Evolutionary conservation across 2,113 vertebrate genomes (phyloP).

Genomic region (Grallaria varia): DNA sequence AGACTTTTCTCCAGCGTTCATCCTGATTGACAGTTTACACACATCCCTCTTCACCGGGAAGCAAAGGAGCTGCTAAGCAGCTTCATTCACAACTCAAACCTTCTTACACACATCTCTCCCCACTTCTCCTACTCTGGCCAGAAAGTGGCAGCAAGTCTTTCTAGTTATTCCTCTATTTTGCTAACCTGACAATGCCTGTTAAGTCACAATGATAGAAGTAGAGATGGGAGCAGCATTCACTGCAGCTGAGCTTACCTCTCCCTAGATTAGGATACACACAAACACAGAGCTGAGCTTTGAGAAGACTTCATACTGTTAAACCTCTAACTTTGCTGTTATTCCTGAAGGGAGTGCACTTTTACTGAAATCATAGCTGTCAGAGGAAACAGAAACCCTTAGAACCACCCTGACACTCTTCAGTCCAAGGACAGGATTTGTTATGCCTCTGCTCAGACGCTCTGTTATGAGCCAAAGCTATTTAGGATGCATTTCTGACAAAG

Average conservation of each 20-base stretch:
- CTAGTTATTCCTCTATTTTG: background rate
- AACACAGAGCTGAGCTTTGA: background rate
- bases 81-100: background rate
- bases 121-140: background rate
- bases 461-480: background rate
- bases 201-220: background rate
- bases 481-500: background rate
- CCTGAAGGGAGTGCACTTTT: background rate
- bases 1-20: background rate
- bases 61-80: background rate
- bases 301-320: background rate
- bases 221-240: background rate
- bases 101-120: background rate
- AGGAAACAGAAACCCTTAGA: background rate
- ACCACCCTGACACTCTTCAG: background rate
- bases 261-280: background rate
- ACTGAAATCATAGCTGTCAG: background rate
- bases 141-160: background rate
- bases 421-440: background rate
- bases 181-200: background rate
- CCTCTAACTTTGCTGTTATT: background rate
- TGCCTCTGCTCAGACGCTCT: background rate
- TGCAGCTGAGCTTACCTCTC: background rate
- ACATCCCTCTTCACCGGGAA: background rate
- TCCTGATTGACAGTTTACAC: background rate